Base-by-base conservation (phyloP, 2,797 vertebrate genomes). In the Schizopygopsis malacanthus region DNA sequence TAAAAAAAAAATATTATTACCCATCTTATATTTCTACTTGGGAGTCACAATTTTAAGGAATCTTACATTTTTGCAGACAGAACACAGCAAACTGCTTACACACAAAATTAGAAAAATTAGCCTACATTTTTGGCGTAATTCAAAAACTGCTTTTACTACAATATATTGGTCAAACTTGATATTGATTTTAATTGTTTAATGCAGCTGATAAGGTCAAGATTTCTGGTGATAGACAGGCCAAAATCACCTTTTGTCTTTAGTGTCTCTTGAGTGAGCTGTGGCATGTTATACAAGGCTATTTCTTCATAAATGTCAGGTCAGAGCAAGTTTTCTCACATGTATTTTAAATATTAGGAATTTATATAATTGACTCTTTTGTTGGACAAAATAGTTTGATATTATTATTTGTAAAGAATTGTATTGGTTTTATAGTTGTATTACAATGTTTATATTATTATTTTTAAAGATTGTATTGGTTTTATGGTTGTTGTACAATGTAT, bases 241-340 rank as follows among this genome's bases (percentile, higher is more conserved):
- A 37, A 67, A 69, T 69, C 65, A 41, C 18, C 4, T 10, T 12
- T 70, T 22, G 71, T 25, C 28, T 73, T 0, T 4, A 28, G 2
- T 75, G 25, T 4, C 28, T 33, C 71, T 73, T 47, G 37, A 22
- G 52, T 56, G 18, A 56, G 4, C 54, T 41, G 54, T 78, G 4
- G n/a, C 20, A 59, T 59, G 20, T 41, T 59, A 39, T 12, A 41
- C 52, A 41, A 41, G 9, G 18, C 18, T 76, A 20, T 20, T 52
- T 75, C 25, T 52, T 76, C 47, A 77, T 56, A 56, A 54, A 77
- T 13, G 11, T 77, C 50, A 56, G 37, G 37, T 78, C 22, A 78
- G 13, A 16, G 10, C 9, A 56, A 12, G 54, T 7, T 59, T 77
- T 39, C 15, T 39, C 15, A 39, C 52, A 18, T 37, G 12, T 16